These are phyloP conservation scores for Amyelois transitella DNA, from an alignment of 1,140 invertebrate genomes.

Conservation along the genomic window DNA sequence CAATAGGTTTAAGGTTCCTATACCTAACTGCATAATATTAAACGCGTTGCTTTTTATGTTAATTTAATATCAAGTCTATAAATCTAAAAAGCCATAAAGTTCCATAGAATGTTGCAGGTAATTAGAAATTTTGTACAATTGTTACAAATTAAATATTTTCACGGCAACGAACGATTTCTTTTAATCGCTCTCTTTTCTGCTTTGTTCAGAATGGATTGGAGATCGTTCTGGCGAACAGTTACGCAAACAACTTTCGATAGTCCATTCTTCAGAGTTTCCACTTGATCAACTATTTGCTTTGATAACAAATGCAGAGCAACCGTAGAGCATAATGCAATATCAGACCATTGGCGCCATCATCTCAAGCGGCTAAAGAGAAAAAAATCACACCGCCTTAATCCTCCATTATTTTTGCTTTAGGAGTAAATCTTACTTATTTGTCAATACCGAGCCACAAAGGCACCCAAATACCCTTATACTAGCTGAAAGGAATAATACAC, in stretches of 20 bases:
- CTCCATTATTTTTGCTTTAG: conserved; percentile 64
- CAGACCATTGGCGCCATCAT: conserved; percentile 55
- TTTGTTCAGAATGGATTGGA: conserved; percentile 20
- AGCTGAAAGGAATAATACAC: conserved; percentile 66
- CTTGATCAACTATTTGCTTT: conserved; percentile 40
- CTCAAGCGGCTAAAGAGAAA: conserved; percentile 31
- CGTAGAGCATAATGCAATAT: conserved; percentile 53
- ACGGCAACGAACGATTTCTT: background rate
- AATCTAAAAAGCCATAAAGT: conserved; percentile 3
- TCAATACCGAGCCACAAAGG: conserved; percentile 70
- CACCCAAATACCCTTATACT: conserved; percentile 68
- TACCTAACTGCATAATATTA: too few species aligned
- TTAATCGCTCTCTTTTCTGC: conserved; percentile 9
- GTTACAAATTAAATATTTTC: background rate
- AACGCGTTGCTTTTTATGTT: too few species aligned
- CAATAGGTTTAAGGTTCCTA: too few species aligned
- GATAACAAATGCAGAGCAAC: background rate
- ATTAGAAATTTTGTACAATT: background rate
- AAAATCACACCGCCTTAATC: conserved; percentile 54
- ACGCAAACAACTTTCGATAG: conserved; percentile 44
- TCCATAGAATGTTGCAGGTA: background rate
- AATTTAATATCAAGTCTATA: conserved; percentile 35
- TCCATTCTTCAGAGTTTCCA: conserved; percentile 43
- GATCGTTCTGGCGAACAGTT: conserved; percentile 42
- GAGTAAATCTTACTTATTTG: conserved; percentile 69